These are phyloP conservation scores for Hypotaenidia okinawae DNA, from an alignment of 2,797 vertebrate species.

Conservation along the genomic window DNA sequence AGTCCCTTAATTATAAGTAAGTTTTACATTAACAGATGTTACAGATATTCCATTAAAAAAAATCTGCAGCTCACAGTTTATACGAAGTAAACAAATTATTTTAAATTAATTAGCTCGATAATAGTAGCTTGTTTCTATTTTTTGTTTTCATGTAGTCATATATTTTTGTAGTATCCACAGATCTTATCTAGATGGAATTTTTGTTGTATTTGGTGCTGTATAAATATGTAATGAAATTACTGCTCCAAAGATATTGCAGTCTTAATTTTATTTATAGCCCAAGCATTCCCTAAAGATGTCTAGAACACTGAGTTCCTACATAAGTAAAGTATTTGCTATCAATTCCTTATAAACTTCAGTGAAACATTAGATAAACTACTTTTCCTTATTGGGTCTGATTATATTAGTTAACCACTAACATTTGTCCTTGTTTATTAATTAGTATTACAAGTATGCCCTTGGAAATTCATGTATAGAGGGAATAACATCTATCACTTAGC, in stretches of 20 bases:
- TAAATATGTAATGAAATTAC: constrained; percentile 2
- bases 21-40: background rate
- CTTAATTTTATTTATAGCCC: background rate
- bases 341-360: background rate
- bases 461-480: background rate
- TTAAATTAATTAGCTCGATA: background rate
- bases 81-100: background rate
- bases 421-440: background rate
- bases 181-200: background rate
- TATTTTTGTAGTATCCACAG: background rate
- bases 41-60: background rate
- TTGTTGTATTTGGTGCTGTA: background rate
- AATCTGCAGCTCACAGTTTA: background rate
- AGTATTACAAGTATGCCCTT: background rate
- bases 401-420: background rate
- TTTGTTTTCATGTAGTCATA: background rate
- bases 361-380: background rate
- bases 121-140: background rate
- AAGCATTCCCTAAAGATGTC: background rate
- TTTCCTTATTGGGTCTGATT: background rate
- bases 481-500: background rate
- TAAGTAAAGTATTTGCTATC: background rate
- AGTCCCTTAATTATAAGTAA: constrained; percentile 14
- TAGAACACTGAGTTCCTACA: background rate
- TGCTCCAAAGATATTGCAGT: background rate